A percentile compares a stretch with the other conserved stretches of the same genome.
These are phyloP conservation scores for Anastrepha obliqua DNA, from an alignment of 1,140 invertebrate genomes.

Conservation along the genomic window DNA sequence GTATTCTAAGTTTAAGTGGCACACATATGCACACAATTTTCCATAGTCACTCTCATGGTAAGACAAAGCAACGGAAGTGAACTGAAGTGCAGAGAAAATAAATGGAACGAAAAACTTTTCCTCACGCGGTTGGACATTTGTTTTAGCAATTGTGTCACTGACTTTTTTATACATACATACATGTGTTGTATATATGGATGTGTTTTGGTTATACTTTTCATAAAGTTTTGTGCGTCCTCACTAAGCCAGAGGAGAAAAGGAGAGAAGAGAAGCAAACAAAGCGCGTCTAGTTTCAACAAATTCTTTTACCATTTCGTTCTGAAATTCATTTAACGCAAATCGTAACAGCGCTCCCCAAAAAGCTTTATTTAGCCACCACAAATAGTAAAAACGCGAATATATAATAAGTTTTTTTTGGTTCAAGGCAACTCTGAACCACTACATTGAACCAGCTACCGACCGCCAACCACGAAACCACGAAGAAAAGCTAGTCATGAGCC, in stretches of 20 bases:
- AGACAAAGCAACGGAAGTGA: neutral
- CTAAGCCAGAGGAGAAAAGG: too few species aligned
- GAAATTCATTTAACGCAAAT: neutral
- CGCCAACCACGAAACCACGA: neutral
- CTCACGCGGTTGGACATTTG: neutral
- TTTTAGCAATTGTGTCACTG: neutral
- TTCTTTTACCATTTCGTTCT: too few species aligned
- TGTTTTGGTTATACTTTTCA: too few species aligned
- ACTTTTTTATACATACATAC: neutral
- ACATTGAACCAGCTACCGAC: neutral
- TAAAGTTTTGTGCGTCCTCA: too few species aligned
- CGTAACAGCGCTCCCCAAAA: neutral
- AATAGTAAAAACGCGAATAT: neutral
- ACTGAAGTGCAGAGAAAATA: neutral
- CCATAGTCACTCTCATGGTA: neutral
- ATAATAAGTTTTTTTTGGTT: conserved; percentile 8
- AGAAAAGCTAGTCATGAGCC: neutral
- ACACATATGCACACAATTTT: neutral
- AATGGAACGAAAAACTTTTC: neutral
- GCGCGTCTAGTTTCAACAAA: too few species aligned
- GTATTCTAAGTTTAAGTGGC: neutral
- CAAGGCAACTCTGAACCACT: neutral
- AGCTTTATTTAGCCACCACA: neutral
- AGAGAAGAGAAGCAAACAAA: too few species aligned
- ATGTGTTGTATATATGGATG: neutral